These are phyloP conservation scores for Holothuria leucospilota DNA, from an alignment of 53 echinoderm and acorn worm species.

Conservation along the genomic window DNA sequence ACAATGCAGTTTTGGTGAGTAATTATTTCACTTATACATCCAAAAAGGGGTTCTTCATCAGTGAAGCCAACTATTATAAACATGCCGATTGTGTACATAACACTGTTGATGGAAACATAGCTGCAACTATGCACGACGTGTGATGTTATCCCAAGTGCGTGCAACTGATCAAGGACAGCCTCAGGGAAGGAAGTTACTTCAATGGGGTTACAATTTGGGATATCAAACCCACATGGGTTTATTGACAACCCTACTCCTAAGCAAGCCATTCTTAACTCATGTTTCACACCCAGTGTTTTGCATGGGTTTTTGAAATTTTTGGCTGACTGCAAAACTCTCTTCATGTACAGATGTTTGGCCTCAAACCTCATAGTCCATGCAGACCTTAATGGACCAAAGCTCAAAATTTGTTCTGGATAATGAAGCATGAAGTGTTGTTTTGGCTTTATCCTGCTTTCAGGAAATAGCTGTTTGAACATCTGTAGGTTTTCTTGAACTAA, in stretches of 20 bases:
- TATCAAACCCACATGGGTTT: conserved; percentile 13
- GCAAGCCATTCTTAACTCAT: conserved; percentile 30
- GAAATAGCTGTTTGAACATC: conserved; percentile 24
- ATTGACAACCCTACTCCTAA: background rate
- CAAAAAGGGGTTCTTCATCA: conserved; percentile 23
- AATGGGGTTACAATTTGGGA: conserved; percentile 8
- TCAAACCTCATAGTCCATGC: conserved; percentile 21
- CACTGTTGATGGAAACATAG: no score
- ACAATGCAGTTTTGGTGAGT: background rate
- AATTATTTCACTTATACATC: conserved; percentile 14
- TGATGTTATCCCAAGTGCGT: no score
- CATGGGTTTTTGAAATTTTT: conserved; percentile 32
- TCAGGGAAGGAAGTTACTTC: conserved; percentile 2
- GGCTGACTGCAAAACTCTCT: conserved; percentile 24
- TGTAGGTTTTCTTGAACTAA: conserved; percentile 11
- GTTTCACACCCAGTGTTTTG: background rate
- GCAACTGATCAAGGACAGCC: background rate
- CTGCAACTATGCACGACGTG: no score
- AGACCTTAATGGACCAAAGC: conserved; percentile 18
- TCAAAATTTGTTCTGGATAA: conserved; percentile 20
- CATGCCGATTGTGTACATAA: no score
- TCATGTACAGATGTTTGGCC: background rate
- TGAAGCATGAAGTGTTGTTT: conserved; percentile 32
- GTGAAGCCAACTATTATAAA: background rate
- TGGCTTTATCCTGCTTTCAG: conserved; percentile 10